These are phyloP conservation scores for Aegotheles bennettii DNA, from an alignment of 2,113 vertebrate genomes.

Conservation along the genomic window DNA sequence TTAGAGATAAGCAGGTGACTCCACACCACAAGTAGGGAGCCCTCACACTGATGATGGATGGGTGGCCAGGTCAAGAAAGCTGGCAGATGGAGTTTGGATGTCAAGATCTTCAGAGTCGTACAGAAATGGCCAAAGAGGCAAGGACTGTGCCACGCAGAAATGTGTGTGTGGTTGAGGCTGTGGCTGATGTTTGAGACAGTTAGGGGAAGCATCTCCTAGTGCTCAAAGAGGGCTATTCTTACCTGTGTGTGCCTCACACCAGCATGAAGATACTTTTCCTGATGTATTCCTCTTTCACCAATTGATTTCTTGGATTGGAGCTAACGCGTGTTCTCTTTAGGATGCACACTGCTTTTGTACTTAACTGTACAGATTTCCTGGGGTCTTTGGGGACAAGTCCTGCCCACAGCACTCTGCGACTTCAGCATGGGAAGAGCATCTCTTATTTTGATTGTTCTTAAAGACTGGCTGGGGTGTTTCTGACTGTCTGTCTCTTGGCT, in stretches of 20 bases:
- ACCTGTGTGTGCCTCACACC: background rate
- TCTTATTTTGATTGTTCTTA: background rate
- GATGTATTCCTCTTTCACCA: background rate
- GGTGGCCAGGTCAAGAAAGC: background rate
- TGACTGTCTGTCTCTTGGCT: background rate
- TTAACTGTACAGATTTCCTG: background rate
- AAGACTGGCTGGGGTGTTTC: background rate
- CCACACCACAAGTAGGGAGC: background rate
- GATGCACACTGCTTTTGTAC: background rate
- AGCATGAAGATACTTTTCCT: background rate
- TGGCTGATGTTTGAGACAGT: background rate
- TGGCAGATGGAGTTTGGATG: background rate
- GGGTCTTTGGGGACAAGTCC: background rate
- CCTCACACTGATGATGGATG: background rate
- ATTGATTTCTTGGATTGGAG: background rate
- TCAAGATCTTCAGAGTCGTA: background rate
- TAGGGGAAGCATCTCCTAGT: background rate
- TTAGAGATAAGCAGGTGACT: background rate
- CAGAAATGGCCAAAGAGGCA: background rate
- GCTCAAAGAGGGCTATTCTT: background rate
- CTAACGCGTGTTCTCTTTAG: background rate
- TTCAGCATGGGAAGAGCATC: background rate
- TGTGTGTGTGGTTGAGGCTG: accelerated
- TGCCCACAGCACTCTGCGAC: background rate
- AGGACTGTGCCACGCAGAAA: background rate